Conservation (phyloP, 1,140 invertebrate species). For the Homarus americanus region DNA sequence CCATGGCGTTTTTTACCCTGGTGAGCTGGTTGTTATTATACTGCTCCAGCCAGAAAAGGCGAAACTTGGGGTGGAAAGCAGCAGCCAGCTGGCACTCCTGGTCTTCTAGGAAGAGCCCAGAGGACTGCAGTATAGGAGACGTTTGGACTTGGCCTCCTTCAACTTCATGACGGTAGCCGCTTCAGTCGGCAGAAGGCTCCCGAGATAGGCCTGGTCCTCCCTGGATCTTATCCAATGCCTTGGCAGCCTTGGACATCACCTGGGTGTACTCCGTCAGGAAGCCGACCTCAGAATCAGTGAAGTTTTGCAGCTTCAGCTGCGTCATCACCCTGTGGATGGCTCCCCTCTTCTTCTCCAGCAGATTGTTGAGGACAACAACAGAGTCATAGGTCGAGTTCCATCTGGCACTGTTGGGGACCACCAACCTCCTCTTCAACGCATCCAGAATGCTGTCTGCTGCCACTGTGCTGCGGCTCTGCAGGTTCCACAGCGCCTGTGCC, state of each 20-base stretch:
- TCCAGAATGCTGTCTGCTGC: not conserved
- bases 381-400: slow-evolving; percentile 32
- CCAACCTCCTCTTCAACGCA: slow-evolving; percentile 8
- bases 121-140: not conserved
- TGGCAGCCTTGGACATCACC: slow-evolving; percentile 18
- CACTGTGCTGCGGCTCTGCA: slow-evolving; percentile 18
- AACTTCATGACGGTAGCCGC: not conserved
- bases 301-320: slow-evolving; percentile 3
- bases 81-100: slow-evolving; percentile 33
- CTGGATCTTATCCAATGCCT: slow-evolving; percentile 18
- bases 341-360: not conserved
- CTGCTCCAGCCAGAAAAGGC: slow-evolving; percentile 8
- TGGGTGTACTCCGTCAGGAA: slow-evolving; percentile 25
- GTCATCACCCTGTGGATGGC: not conserved
- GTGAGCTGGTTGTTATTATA: not conserved
- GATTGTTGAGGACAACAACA: slow-evolving; percentile 38
- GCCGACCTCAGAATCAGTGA: not conserved
- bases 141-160: not conserved
- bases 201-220: slow-evolving; percentile 31
- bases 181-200: slow-evolving; percentile 22
- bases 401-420: slow-evolving; percentile 20
- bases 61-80: slow-evolving; percentile 43
- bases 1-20: not conserved
- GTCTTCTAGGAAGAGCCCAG: slow-evolving; percentile 20
- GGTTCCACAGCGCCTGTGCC: slow-evolving; percentile 21